These are phyloP conservation scores for Bellardia bayeri DNA, from an alignment of 2,888 invertebrate genomes.

Conservation along the genomic window DNA sequence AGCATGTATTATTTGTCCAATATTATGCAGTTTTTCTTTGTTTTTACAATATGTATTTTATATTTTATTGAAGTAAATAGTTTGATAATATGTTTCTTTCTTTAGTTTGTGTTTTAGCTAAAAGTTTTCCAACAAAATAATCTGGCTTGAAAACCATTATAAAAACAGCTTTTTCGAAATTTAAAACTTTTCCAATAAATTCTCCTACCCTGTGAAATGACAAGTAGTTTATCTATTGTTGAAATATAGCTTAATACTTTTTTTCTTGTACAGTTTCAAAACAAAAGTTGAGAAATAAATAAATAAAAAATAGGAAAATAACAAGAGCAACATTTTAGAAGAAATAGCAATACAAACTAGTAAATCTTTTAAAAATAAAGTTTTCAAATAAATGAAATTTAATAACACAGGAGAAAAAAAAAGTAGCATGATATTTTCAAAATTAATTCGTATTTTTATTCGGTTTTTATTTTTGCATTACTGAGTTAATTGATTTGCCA, in stretches of 20 bases:
- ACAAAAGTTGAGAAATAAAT: background rate
- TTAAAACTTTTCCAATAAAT: conserved; percentile 72
- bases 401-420: no score
- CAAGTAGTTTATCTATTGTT: conserved; percentile 69
- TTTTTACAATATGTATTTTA: background rate
- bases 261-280: conserved; percentile 10
- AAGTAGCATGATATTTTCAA: no score
- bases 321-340: background rate
- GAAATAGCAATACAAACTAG: background rate
- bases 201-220: conserved; percentile 56
- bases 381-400: no score
- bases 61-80: background rate
- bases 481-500: no score
- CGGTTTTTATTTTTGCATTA: no score
- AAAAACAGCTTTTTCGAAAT: conserved; percentile 36
- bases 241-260: conserved; percentile 50
- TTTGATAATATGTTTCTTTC: background rate
- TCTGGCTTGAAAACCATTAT: conserved; percentile 24
- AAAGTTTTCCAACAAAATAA: conserved; percentile 41
- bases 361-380: background rate
- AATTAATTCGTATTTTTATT: no score
- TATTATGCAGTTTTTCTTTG: background rate
- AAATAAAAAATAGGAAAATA: conserved; percentile 13
- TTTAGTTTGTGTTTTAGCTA: background rate
- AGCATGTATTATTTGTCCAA: no score